A percentile compares a stretch with the other conserved stretches of the same genome.
Evolutionary conservation across 2,888 invertebrate species (phyloP).

Genomic region (Matsumyia berberina): DNA sequence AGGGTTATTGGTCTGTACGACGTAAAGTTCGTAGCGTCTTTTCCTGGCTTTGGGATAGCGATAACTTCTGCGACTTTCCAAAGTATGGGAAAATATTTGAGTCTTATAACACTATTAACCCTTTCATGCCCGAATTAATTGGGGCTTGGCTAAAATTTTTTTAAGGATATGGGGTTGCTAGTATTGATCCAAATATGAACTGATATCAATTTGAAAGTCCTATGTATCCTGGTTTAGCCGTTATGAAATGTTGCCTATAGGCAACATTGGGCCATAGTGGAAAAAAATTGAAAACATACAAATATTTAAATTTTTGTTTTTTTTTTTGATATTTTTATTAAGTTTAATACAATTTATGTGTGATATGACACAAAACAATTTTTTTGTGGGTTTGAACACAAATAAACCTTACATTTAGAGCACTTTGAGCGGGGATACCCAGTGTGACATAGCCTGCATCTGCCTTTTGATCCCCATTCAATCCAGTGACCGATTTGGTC

Average conservation of each 20-base stretch:
- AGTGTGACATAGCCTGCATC: constrained; percentile 46
- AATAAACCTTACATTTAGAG: constrained; percentile 48
- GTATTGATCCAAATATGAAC: constrained; percentile 42
- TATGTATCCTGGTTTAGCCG: constrained; percentile 47
- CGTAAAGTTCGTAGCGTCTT: no score
- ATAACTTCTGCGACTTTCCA: no score
- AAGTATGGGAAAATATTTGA: no score
- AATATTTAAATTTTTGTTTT: not conserved
- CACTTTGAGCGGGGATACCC: constrained; percentile 45
- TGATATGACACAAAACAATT: constrained; percentile 38
- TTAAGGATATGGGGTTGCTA: constrained; percentile 39
- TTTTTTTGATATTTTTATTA: constrained; percentile 1
- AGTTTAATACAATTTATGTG: constrained; percentile 35
- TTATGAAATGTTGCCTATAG: constrained; percentile 51
- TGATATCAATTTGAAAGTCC: constrained; percentile 44
- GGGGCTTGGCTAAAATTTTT: constrained; percentile 34
- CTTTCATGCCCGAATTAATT: constrained; percentile 30
- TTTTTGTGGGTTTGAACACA: constrained; percentile 53
- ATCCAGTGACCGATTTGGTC: constrained; percentile 24
- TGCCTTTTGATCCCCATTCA: constrained; percentile 39
- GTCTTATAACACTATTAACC: no score
- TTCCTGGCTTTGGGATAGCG: no score
- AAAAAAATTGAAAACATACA: constrained; percentile 1
- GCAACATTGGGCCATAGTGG: constrained; percentile 51
- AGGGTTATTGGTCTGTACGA: no score